phyloP scores from a whole-genome alignment of 2,888 invertebrate genomes.

The Eretmocerus hayati region DNA sequence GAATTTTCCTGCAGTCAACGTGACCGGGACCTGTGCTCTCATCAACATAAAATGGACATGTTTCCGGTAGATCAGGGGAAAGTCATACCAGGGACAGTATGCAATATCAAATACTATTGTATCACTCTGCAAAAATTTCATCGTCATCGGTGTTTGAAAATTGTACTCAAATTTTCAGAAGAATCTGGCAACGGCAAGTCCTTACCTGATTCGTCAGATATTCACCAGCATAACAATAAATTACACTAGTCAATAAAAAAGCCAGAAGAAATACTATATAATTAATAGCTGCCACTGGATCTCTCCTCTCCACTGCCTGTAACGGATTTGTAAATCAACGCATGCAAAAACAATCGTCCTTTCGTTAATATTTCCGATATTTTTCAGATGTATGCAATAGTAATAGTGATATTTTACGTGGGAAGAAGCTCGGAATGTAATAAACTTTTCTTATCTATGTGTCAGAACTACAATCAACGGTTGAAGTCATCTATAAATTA shows the following conservation, averaged over 20 bases:
- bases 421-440: too few species aligned
- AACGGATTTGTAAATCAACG: too few species aligned
- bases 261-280: conserved; percentile 5
- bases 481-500: too few species aligned
- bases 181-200: not conserved
- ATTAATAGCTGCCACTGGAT: conserved; percentile 10
- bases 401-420: too few species aligned
- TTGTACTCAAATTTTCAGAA: too few species aligned
- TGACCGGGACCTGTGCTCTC: conserved; percentile 23
- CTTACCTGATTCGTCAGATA: conserved; percentile 27
- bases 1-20: conserved; percentile 25
- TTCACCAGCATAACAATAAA: conserved; percentile 27
- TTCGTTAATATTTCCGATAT: too few species aligned
- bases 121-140: conserved; percentile 23
- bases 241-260: conserved; percentile 16
- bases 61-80: conserved; percentile 17
- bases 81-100: conserved; percentile 24
- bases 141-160: too few species aligned
- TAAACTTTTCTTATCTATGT: too few species aligned
- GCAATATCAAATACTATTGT: conserved; percentile 21
- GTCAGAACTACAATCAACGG: too few species aligned
- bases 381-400: too few species aligned
- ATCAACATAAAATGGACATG: conserved; percentile 16
- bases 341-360: too few species aligned
- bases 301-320: conserved; percentile 10